Base-by-base conservation (phyloP, 2,797 vertebrate species). In the Phrynocephalus vlangalii region DNA sequence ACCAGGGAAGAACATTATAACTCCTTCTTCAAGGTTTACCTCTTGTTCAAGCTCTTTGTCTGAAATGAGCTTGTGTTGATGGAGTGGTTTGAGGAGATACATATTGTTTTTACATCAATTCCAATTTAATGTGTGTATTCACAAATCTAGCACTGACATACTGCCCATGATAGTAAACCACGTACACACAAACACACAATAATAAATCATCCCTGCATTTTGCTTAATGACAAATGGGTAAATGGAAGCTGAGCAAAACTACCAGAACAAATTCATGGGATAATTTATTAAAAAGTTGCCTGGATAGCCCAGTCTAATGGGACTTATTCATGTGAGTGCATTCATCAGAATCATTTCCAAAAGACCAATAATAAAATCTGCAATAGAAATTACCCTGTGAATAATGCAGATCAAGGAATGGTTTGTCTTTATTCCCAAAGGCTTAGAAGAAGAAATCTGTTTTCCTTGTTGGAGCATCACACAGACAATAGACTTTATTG, bases 171-270 rank as follows among this genome's bases (percentile, higher is more conserved):
- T 28, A 38, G 3, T 56, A 56, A 24, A 68, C 52, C 9, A 13
- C 28, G 16, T 30, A 38, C 72, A 73, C 18, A 44, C 3, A 2
- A n/a, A 38, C 16, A 75, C 15, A 18, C 6, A 73, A 38, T 26
- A 83, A 56, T 71, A 75, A 48, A 24, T 44, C 20, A 84, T 84
- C 83, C 83, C 75, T n/a, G 56, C 26, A 76, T 44, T 16, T 84
- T 66, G 72, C 56, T 76, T 6, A 76, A 84, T 67, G 24, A 76
- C 83, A 76, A 84, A 48, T 84, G 30, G 16, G 76, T 66, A 33
- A 75, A 60, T 18, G 16, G 56, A 76, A 84, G 24, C 56, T 66
- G 83, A 16, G 76, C n/a, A 66, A 84, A 84, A 84, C 33, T 66
- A 76, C 52, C 16, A 48, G 56, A 76, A 76, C 60, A 33, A 66